These are phyloP conservation scores for Anomalospiza imberbis DNA, from an alignment of 2,797 vertebrate genomes.

Conservation along the genomic window DNA sequence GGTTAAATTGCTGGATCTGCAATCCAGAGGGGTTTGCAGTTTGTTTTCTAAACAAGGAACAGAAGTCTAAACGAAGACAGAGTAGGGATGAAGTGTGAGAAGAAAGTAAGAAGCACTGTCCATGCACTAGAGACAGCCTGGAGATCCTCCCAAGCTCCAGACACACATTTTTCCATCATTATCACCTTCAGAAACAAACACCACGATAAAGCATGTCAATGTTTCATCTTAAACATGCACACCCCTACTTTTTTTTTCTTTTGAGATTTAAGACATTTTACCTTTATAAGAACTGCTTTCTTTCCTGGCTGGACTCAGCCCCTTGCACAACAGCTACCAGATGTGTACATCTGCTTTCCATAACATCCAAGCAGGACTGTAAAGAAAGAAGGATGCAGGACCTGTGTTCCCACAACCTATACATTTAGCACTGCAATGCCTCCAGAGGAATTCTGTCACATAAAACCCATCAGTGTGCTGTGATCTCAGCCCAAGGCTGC, in stretches of 20 bases:
- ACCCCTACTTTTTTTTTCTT: fast-evolving
- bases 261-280: background rate
- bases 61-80: background rate
- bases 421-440: background rate
- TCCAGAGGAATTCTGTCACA: constrained; percentile 12
- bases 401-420: background rate
- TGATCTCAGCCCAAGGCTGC: background rate
- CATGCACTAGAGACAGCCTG: background rate
- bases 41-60: background rate
- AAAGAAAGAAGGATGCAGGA: background rate
- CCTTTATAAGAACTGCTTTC: background rate
- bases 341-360: constrained; percentile 10
- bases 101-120: background rate
- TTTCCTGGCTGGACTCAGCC: background rate
- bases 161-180: background rate
- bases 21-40: background rate
- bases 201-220: background rate
- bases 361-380: background rate
- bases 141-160: background rate
- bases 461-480: background rate
- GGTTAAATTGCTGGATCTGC: background rate
- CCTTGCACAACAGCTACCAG: background rate
- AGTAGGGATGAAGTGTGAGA: background rate
- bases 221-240: background rate
- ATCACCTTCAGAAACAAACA: background rate